A percentile compares a stretch with the other conserved stretches of the same genome.
phyloP scores from a whole-genome alignment of 2,113 vertebrate genomes.

The Hemibagrus wyckioides region DNA sequence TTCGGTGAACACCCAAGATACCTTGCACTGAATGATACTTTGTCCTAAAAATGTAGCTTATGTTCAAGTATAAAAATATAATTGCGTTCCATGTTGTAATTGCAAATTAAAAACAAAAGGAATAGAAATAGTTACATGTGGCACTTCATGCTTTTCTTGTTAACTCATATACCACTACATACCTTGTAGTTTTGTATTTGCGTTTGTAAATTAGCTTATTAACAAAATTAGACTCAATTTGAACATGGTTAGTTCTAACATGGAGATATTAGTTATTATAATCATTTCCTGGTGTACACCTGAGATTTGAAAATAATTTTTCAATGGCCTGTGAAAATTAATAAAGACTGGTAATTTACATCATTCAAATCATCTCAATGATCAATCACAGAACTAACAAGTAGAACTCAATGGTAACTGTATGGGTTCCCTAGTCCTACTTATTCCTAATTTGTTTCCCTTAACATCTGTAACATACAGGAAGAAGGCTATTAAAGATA shows the following conservation, averaged over 20 bases:
- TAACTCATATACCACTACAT: neutral
- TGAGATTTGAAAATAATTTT: no score
- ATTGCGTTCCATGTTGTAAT: neutral
- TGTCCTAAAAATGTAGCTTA: neutral
- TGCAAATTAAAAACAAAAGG: neutral
- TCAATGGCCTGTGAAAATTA: no score
- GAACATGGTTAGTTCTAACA: neutral
- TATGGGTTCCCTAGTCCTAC: neutral
- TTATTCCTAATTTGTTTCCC: neutral
- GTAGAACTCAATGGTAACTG: neutral
- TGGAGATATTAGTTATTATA: neutral
- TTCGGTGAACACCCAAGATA: neutral
- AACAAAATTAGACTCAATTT: neutral
- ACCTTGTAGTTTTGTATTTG: neutral
- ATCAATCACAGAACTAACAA: neutral
- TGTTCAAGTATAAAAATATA: neutral
- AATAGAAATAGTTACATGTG: neutral
- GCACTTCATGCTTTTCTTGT: neutral
- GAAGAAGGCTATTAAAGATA: neutral
- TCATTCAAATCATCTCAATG: no score
- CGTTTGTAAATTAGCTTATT: neutral
- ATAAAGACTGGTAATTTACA: no score
- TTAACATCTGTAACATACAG: neutral
- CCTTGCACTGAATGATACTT: neutral
- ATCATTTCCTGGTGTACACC: neutral